phyloP scores from a whole-genome alignment of 2,113 vertebrate genomes.

The Progne subis region DNA sequence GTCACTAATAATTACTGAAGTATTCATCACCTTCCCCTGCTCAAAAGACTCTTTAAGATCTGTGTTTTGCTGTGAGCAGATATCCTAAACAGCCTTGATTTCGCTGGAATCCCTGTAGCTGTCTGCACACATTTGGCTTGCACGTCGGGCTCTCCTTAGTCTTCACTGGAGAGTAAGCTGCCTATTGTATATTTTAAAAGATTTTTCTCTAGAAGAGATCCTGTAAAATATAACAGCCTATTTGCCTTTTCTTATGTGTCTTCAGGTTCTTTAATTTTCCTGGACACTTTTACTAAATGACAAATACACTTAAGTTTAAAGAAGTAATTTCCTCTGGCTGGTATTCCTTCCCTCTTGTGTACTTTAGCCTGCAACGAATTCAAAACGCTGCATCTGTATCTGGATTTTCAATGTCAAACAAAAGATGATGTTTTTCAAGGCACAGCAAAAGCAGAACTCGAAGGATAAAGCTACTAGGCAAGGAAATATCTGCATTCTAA shows the following conservation, averaged over 20 bases:
- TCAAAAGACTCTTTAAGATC: not conserved
- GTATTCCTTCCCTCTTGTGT: not conserved
- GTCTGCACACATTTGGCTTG: not conserved
- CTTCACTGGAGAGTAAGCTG: conserved; percentile 12
- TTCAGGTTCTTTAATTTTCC: conserved; percentile 48
- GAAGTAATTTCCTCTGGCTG: conserved; percentile 29
- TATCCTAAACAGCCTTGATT: not conserved
- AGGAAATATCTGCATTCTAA: not conserved
- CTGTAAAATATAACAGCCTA: conserved; percentile 23
- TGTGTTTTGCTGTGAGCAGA: not conserved
- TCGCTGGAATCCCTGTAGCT: not conserved
- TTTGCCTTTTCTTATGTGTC: conserved; percentile 21
- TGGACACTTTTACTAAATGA: conserved; percentile 25
- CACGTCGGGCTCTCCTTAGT: not conserved
- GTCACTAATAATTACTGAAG: not conserved
- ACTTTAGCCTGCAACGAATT: conserved; percentile 31
- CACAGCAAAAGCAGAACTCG: conserved; percentile 14
- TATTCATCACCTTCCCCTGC: not conserved
- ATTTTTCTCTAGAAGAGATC: conserved; percentile 23
- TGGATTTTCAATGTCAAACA: conserved; percentile 38
- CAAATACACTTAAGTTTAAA: conserved; percentile 55
- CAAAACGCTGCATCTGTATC: conserved; percentile 11
- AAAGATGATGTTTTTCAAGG: not conserved
- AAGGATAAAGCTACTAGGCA: conserved; percentile 4
- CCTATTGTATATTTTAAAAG: conserved; percentile 22